phyloP scores from a whole-genome alignment of 2,888 invertebrate genomes.

The Carabus problematicus region DNA sequence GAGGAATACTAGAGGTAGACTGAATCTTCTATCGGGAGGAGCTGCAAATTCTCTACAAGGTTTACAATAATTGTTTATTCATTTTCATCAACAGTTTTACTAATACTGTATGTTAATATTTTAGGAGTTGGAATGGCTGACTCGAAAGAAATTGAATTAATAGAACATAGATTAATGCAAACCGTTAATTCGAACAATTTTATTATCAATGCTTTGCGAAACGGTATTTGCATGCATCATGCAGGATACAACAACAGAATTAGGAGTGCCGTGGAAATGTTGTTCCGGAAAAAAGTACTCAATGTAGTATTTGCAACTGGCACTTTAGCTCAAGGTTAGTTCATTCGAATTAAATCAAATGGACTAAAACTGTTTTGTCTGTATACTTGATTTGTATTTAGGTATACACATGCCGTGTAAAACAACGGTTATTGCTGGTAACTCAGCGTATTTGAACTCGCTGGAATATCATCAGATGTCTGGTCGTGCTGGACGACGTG shows the following conservation, averaged over 20 bases:
- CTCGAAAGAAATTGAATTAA: constrained; percentile 44
- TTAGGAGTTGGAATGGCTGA: constrained; percentile 44
- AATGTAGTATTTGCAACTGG: constrained; percentile 47
- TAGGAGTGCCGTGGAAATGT: constrained; percentile 52
- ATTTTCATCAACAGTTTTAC: constrained; percentile 4
- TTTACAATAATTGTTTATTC: neutral
- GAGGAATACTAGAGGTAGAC: neutral
- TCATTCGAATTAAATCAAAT: constrained; percentile 2
- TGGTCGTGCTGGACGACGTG: constrained; percentile 46
- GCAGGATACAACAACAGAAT: constrained; percentile 53
- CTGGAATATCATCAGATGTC: constrained; percentile 48
- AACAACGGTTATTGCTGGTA: constrained; percentile 47
- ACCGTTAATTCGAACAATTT: constrained; percentile 5
- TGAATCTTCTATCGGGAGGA: neutral
- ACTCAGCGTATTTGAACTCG: constrained; percentile 47
- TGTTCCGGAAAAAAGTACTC: constrained; percentile 52
- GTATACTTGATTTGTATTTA: neutral
- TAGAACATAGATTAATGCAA: constrained; percentile 44
- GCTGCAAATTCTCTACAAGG: constrained; percentile 15
- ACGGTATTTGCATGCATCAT: constrained; percentile 53
- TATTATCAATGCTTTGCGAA: constrained; percentile 40
- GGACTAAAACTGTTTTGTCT: neutral
- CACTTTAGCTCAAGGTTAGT: constrained; percentile 46
- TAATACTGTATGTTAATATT: constrained; percentile 5
- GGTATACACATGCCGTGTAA: constrained; percentile 51